These are phyloP conservation scores for Lithophane socia DNA, from an alignment of 2,888 invertebrate species.

Conservation along the genomic window DNA sequence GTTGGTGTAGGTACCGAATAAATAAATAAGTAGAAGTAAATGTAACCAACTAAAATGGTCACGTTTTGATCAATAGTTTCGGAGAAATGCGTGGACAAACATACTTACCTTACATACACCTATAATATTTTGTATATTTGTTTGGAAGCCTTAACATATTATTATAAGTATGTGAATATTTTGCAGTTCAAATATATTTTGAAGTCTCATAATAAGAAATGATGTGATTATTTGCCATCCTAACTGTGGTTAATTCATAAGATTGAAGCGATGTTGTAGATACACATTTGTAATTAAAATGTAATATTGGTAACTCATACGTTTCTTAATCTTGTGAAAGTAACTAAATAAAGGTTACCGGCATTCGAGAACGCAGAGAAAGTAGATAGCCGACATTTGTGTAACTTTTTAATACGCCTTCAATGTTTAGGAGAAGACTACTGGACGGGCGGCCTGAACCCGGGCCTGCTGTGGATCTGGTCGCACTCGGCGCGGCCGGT, in stretches of 20 bases:
- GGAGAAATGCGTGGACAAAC: no score
- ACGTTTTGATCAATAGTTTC: no score
- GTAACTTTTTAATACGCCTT: background rate
- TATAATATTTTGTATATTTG: no score
- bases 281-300: background rate
- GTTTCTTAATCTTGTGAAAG: background rate
- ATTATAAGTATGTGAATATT: no score
- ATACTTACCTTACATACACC: no score
- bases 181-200: no score
- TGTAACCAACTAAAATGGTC: no score
- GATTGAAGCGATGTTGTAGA: background rate
- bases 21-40: no score
- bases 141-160: no score
- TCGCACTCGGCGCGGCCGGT: conserved; percentile 95
- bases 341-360: background rate
- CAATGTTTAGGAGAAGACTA: conserved; percentile 91
- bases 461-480: conserved; percentile 97
- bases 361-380: background rate
- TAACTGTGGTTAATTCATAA: background rate
- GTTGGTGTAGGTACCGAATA: no score
- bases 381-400: background rate
- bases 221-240: no score
- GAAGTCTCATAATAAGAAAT: background rate
- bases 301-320: background rate
- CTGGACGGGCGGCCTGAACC: conserved; percentile 96